Evolutionary conservation across 64 coral and sea anemone genomes (phyloP), one percentile per base, ranked within the genome.

Genomic region (Hydrozoanthus tunicans): DNA sequence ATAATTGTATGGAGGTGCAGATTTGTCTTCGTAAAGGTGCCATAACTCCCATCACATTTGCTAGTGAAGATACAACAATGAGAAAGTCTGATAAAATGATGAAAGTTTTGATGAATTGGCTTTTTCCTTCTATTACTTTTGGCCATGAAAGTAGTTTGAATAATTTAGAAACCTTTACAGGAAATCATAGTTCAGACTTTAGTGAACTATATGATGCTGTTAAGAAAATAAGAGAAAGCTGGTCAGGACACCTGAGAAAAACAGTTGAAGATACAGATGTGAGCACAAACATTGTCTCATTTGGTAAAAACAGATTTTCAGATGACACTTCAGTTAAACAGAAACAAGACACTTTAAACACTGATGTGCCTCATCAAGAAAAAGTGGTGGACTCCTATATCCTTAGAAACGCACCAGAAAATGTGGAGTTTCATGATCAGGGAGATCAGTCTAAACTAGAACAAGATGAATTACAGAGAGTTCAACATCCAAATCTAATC

Each of bases 401-500:
- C 53, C 11, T 17, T 13, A 14, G 14, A 15, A 0, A 26, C 13
- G 11, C 23, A 57, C 10, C 72, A 53, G 68, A 65, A 59, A 15
- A 59, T 78, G 3, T 4, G 15, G 60, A 80, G 61, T 67, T 14
- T 9, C 83, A 5, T 26, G 43, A 25, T 88, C 74, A 89, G 43
- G 14, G 10, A 55, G 56, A 27, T 7, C 61, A 53, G 27, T 56
- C 14, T 77, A 43, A 23, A 10, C 9, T 58, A 71, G 32, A 79
- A 61, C 8, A 4, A 59, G 62, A 58, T 70, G 65, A 71, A 25
- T 53, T 64, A 32, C 8, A 27, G 62, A 79, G 86, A 58, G 72
- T 92, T 58, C 95, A 97, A 51, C 95, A 97, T 85, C 92, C 77
- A 23, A 5, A 94, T 89, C 81, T 97, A 7, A 93, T 89, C 53